phyloP scores from a whole-genome alignment of 2,888 invertebrate species.

The Nomada flava region DNA sequence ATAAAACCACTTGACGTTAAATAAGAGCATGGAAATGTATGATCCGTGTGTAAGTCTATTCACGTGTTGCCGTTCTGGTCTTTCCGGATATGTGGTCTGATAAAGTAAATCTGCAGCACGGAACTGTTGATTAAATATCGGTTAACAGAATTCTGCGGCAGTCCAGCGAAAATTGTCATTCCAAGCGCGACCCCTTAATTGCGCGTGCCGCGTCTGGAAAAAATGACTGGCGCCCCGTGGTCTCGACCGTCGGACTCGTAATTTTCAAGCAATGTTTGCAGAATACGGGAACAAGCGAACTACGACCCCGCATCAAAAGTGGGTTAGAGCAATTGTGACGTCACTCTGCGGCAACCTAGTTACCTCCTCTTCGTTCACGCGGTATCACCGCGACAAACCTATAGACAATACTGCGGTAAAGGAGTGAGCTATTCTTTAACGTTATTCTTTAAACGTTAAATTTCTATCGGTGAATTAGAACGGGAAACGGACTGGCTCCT shows the following conservation, averaged over 20 bases:
- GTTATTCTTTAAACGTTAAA: constrained; percentile 42
- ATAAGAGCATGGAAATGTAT: too few species aligned
- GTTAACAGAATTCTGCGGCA: too few species aligned
- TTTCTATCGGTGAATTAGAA: constrained; percentile 6
- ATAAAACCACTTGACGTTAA: too few species aligned
- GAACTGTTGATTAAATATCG: too few species aligned
- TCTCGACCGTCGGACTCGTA: constrained; percentile 28
- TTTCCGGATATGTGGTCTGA: too few species aligned
- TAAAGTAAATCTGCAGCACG: too few species aligned
- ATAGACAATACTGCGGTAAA: constrained; percentile 79
- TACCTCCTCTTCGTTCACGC: constrained; percentile 64
- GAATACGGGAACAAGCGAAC: constrained; percentile 46
- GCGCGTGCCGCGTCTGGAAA: background rate
- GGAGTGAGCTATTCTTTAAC: constrained; percentile 65
- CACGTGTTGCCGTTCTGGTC: too few species aligned
- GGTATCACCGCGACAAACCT: constrained; percentile 62
- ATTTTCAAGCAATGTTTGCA: constrained; percentile 71
- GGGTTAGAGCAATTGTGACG: constrained; percentile 81
- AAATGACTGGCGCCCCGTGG: background rate
- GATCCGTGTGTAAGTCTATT: too few species aligned
- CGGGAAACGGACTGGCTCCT: too few species aligned
- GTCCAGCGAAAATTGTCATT: constrained; percentile 18
- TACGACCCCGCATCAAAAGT: constrained; percentile 62
- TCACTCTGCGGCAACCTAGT: constrained; percentile 83
- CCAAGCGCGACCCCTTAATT: constrained; percentile 10